These are phyloP conservation scores for Bradysia coprophila DNA, from an alignment of 1,140 invertebrate genomes.

Conservation along the genomic window DNA sequence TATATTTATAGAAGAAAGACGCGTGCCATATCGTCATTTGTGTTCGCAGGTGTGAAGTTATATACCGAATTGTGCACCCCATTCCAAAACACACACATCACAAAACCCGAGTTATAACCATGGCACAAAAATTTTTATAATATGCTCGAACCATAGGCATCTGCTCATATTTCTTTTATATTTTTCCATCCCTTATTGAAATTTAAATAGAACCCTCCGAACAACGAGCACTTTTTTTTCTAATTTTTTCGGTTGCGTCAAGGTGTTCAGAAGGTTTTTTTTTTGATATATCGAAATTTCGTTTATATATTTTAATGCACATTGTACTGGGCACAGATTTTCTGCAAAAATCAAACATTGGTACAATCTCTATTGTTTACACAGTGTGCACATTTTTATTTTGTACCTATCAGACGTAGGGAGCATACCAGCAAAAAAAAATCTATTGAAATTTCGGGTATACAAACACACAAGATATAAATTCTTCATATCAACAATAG, in stretches of 20 bases:
- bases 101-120: too few species aligned
- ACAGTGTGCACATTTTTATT: not conserved
- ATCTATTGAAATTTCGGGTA: too few species aligned
- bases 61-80: slow-evolving; percentile 1
- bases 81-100: slow-evolving; percentile 1
- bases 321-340: not conserved
- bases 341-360: too few species aligned
- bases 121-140: not conserved
- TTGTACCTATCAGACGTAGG: not conserved
- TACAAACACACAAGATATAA: too few species aligned
- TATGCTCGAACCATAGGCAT: not conserved
- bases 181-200: not conserved
- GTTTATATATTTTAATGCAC: too few species aligned
- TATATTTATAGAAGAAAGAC: too few species aligned
- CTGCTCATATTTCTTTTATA: not conserved
- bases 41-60: slow-evolving; percentile 1
- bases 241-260: not conserved
- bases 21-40: slow-evolving; percentile 1
- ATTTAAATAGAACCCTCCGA: not conserved
- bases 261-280: not conserved
- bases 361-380: not conserved
- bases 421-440: too few species aligned
- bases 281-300: too few species aligned
- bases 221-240: too few species aligned
- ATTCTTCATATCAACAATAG: too few species aligned